Evolutionary conservation across 2,113 vertebrate genomes (phyloP).

Genomic region (Cairina moschata): DNA sequence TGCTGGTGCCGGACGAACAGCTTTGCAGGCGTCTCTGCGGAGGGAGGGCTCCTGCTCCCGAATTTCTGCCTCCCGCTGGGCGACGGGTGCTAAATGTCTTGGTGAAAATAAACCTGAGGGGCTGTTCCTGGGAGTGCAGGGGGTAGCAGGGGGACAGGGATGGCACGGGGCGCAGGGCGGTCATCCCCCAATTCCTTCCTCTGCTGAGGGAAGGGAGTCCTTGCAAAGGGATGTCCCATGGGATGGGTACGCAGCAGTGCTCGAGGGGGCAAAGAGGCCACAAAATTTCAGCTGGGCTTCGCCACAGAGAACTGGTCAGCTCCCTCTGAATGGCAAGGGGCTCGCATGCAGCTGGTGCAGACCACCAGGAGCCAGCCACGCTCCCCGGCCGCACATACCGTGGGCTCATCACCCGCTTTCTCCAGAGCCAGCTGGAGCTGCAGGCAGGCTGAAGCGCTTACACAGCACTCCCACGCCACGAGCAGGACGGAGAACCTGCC

Average conservation of each 20-base stretch:
- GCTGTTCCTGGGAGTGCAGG: background rate
- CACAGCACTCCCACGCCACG: background rate
- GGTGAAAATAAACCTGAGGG: background rate
- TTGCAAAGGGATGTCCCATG: background rate
- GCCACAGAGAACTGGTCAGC: background rate
- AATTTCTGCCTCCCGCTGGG: background rate
- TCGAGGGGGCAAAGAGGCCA: background rate
- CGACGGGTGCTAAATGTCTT: background rate
- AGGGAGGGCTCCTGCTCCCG: background rate
- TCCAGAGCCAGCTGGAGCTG: background rate
- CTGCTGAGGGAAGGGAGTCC: background rate
- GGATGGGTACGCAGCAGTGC: fast-evolving
- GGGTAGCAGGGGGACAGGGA: background rate
- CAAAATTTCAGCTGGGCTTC: background rate
- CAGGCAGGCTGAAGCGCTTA: background rate
- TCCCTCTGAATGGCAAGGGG: background rate
- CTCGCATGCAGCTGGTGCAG: fast-evolving
- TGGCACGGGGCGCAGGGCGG: background rate
- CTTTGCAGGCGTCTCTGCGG: background rate
- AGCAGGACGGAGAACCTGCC: background rate
- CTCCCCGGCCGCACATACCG: background rate
- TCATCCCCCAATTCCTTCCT: background rate
- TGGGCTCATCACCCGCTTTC: background rate
- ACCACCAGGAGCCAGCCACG: background rate
- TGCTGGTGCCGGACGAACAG: background rate